Evolutionary conservation across 2,113 vertebrate genomes (phyloP).

Genomic region (Salminus brasiliensis): DNA sequence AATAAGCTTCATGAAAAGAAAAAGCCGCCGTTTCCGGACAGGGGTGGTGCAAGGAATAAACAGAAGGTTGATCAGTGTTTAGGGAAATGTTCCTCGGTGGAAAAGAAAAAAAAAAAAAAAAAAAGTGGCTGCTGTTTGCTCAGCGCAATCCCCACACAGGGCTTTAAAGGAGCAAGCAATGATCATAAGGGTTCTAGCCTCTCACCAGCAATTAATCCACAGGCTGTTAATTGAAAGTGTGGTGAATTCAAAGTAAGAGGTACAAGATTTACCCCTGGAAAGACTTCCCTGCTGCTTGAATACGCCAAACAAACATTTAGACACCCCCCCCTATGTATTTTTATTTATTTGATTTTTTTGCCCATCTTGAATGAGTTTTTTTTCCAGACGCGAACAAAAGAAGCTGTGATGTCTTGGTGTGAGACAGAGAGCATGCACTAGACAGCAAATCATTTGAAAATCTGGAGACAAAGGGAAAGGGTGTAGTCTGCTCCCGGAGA

Average conservation of each 20-base stretch:
- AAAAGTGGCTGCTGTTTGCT: constrained; percentile 3
- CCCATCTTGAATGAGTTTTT: constrained; percentile 12
- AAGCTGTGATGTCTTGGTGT: constrained; percentile 38
- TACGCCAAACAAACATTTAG: constrained; percentile 2
- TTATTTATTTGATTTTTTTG: no score
- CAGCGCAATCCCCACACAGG: constrained; percentile 19
- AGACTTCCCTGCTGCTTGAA: neutral
- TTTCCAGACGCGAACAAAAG: constrained; percentile 33
- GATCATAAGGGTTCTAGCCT: neutral
- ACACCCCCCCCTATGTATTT: no score
- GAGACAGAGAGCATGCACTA: constrained; percentile 29
- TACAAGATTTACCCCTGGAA: neutral
- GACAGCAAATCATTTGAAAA: constrained; percentile 58
- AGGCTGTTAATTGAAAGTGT: neutral
- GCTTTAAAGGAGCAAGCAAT: constrained; percentile 21
- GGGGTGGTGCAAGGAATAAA: constrained; percentile 19
- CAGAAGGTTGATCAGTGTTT: constrained; percentile 30
- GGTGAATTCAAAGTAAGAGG: neutral
- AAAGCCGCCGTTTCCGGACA: constrained; percentile 61
- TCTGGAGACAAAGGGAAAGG: constrained; percentile 69
- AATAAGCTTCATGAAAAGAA: constrained; percentile 64
- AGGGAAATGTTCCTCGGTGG: constrained; percentile 25
- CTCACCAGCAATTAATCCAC: neutral
- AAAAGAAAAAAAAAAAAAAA: no score
- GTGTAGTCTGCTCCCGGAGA: constrained; percentile 67